Evolutionary conservation across 2,113 vertebrate genomes (phyloP), one percentile per base, ranked within the genome.

Genomic region (Poeciliopsis prolifica): DNA sequence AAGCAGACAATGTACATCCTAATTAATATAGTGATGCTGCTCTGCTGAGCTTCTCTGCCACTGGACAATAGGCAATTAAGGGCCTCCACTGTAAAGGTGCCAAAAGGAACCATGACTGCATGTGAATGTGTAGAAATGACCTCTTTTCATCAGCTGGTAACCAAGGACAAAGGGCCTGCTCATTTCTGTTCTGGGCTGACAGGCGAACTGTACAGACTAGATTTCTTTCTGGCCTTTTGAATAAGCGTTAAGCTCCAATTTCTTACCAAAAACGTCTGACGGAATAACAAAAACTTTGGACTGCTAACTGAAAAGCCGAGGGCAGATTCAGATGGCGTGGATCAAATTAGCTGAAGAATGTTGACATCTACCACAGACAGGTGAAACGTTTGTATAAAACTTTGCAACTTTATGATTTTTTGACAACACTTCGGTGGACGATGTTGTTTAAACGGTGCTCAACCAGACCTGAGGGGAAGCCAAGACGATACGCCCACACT

Each of bases 11-110:
- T 77, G 24, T 80, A 54, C 65, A 70, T 72, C 61, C 72, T 88
- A 74, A 90, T 89, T 86, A 86, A 90, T 85, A 74, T 35, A 68
- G 83, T 80, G 66, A 78, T 82, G 81, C 65, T 83, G 76, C 72
- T 85, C 81, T 64, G 72, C 73, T 83, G 80, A 85, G 84, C 77
- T 64, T 80, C 78, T 78, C 77, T 87, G 77, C 78, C 74, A 58
- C 73, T 78, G 79, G 61, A 89, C 87, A 87, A 86, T 80, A 70
- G 51, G 17, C 69, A 40, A 83, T 87, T 82, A 89, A 88, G 83
- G 77, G 63, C 67, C 70, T 24, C 65, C 63, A 66, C 79, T 83
- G 77, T 87, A 73, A 69, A 77, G 70, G 65, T 76, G 85, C 82
- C 83, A 85, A 79, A 78, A 82, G 61, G 64, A 86, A 70, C 70